Conservation (phyloP, 2,888 invertebrate species). For the Sphaeridia pumilis region DNA sequence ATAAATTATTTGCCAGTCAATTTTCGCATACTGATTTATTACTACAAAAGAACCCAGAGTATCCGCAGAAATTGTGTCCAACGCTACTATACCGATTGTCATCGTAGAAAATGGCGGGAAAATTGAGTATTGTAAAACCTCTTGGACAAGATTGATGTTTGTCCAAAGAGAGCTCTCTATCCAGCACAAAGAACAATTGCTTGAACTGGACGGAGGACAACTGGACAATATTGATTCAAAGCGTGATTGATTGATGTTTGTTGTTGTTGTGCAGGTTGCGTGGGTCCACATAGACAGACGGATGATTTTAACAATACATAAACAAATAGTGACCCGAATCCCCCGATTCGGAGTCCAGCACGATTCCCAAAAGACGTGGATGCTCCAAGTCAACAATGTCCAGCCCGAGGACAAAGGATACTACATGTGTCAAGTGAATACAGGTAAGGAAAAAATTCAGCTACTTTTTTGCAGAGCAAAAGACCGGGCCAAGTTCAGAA, state of each 20-base stretch:
- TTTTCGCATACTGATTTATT: no score
- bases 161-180: no score
- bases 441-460: no score
- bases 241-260: conserved; percentile 32
- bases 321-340: conserved; percentile 78
- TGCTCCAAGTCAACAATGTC: conserved; percentile 78
- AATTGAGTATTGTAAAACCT: background rate
- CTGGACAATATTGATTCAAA: background rate
- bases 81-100: no score
- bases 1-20: no score
- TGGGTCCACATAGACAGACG: conserved; percentile 91
- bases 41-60: no score
- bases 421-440: conserved; percentile 77
- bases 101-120: no score
- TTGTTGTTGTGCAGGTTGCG: conserved; percentile 56
- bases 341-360: conserved; percentile 83
- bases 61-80: no score
- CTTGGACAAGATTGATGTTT: background rate
- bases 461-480: background rate
- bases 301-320: conserved; percentile 85
- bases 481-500: background rate
- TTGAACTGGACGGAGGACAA: no score
- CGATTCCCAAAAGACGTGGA: conserved; percentile 84
- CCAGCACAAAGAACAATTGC: no score
- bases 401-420: conserved; percentile 76